A percentile compares a stretch with the other conserved stretches of the same genome.
Evolutionary conservation across 1,140 invertebrate genomes (phyloP).

Genomic region (Manduca sexta): DNA sequence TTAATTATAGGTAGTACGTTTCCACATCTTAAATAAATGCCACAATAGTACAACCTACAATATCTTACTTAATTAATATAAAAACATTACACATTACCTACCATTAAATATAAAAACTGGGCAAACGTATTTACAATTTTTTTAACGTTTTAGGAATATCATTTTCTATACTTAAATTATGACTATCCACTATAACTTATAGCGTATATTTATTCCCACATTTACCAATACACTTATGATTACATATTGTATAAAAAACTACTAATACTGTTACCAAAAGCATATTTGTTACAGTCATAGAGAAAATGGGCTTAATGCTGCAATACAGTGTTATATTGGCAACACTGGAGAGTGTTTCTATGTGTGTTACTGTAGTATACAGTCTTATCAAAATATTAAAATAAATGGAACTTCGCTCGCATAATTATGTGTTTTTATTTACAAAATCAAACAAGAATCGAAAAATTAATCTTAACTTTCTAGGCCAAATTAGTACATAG

Average conservation of each 20-base stretch:
- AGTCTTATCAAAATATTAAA: too few relatives aligned
- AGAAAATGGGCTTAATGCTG: too few relatives aligned
- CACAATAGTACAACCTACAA: constrained; percentile 3
- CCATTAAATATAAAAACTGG: neutral
- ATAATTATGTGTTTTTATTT: too few relatives aligned
- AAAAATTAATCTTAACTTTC: too few relatives aligned
- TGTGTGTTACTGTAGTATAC: too few relatives aligned
- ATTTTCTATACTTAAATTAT: neutral
- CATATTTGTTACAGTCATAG: too few relatives aligned
- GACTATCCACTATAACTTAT: neutral
- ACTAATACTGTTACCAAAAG: constrained; percentile 11
- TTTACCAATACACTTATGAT: constrained; percentile 1
- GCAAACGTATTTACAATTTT: neutral
- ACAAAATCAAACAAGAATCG: too few relatives aligned
- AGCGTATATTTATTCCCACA: constrained; percentile 4
- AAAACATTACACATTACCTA: neutral
- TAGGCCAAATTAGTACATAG: too few relatives aligned
- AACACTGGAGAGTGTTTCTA: too few relatives aligned
- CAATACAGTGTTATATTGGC: too few relatives aligned
- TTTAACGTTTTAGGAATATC: neutral
- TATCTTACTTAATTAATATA: neutral
- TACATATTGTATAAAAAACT: constrained; percentile 3
- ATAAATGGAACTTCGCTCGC: too few relatives aligned
- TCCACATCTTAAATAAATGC: constrained; percentile 7
- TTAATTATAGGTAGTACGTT: constrained; percentile 13